Evolutionary conservation across 2,797 vertebrate genomes (phyloP).

Genomic region (Tinamus major): DNA sequence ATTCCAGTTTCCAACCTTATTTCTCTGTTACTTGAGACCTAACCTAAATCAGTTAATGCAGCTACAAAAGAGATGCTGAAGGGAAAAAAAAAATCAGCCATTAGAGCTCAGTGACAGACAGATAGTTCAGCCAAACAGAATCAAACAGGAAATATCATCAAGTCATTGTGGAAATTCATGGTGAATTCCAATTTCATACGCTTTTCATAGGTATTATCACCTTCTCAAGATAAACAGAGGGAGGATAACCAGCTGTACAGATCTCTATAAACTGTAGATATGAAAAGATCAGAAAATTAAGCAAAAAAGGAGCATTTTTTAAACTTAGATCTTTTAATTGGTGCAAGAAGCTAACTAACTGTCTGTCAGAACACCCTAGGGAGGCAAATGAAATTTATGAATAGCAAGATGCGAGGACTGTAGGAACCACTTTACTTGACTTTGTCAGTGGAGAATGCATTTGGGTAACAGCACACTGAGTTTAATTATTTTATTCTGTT

Average conservation of each 20-base stretch:
- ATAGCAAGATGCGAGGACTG: not conserved
- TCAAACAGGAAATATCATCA: not conserved
- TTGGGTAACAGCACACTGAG: not conserved
- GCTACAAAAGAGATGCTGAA: not conserved
- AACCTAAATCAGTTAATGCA: not conserved
- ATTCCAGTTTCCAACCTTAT: not conserved
- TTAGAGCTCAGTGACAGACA: not conserved
- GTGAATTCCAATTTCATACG: not conserved
- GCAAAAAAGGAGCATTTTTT: not conserved
- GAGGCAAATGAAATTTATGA: not conserved
- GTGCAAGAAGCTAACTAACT: not conserved
- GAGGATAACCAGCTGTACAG: not conserved
- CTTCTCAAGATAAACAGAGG: not conserved
- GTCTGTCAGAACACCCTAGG: not conserved
- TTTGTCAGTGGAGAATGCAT: not conserved
- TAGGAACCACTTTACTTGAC: not conserved
- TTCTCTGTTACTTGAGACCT: not conserved
- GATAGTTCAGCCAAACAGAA: not conserved
- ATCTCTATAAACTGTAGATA: not conserved
- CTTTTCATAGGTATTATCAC: not conserved
- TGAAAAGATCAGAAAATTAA: not conserved
- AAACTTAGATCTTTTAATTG: not conserved
- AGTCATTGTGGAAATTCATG: not conserved
- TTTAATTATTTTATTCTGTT: conserved; percentile 16
- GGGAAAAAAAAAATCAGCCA: not conserved